A percentile compares a stretch with the other conserved stretches of the same genome.
Conservation (phyloP, 92 coral and sea anemone species). For the Montipora capitata region DNA sequence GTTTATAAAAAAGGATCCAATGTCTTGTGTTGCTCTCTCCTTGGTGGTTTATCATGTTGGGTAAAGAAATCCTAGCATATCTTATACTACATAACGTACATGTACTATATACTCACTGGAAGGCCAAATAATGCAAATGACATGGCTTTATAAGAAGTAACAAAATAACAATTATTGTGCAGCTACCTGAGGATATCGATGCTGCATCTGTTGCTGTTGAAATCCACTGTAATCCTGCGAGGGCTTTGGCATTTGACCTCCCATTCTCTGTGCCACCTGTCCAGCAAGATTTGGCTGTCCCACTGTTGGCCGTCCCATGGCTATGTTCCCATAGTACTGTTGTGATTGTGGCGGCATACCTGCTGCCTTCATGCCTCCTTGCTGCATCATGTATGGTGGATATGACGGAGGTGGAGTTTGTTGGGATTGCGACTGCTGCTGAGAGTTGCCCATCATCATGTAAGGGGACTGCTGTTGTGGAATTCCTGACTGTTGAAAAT, state of each 20-base stretch:
- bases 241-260: slow-evolving; percentile 71
- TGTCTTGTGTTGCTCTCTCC: no score
- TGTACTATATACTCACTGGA: no score
- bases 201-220: slow-evolving; percentile 85
- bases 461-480: slow-evolving; percentile 80
- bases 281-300: slow-evolving; percentile 47
- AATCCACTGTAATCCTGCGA: slow-evolving; percentile 77
- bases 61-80: no score
- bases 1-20: no score
- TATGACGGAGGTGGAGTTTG: slow-evolving; percentile 43
- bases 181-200: slow-evolving; percentile 77
- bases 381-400: slow-evolving; percentile 75
- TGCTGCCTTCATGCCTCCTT: slow-evolving; percentile 74
- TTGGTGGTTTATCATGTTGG: no score
- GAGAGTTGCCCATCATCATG: slow-evolving; percentile 66
- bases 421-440: slow-evolving; percentile 70
- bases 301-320: slow-evolving; percentile 57
- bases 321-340: slow-evolving; percentile 81
- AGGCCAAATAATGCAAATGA: no score
- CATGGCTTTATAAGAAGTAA: no score
- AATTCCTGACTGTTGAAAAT: slow-evolving; percentile 60
- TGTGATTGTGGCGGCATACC: slow-evolving; percentile 60
- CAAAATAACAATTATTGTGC: neutral
- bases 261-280: slow-evolving; percentile 66
- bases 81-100: no score